Evolutionary conservation across 2,113 vertebrate species (phyloP).

Genomic region (Elanus axillaris): DNA sequence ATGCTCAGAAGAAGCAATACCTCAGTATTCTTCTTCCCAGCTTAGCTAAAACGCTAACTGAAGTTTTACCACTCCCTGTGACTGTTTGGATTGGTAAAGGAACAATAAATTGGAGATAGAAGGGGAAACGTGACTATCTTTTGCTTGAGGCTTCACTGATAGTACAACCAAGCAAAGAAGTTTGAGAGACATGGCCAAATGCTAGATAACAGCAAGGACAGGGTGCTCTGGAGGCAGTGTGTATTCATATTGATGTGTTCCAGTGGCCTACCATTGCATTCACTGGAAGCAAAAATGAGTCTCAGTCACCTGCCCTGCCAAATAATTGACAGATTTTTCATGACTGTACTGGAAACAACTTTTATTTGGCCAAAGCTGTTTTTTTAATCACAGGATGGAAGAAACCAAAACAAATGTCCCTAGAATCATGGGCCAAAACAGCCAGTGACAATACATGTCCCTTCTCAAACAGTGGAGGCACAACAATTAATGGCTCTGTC

Average conservation of each 20-base stretch:
- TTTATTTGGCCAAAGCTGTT: neutral
- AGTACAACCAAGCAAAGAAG: neutral
- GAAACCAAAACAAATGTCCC: neutral
- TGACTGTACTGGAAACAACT: neutral
- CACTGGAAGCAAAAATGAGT: neutral
- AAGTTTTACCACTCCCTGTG: neutral
- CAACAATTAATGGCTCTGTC: neutral
- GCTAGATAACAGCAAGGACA: neutral
- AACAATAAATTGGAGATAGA: neutral
- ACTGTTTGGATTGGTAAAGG: neutral
- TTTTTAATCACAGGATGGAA: neutral
- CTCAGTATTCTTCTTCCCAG: neutral
- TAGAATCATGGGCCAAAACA: neutral
- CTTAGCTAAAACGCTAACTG: neutral
- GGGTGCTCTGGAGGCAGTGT: neutral
- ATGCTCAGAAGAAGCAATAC: neutral
- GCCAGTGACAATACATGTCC: fast-evolving
- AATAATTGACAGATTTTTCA: neutral
- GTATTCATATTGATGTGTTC: too few relatives aligned
- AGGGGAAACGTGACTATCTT: neutral
- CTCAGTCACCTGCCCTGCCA: neutral
- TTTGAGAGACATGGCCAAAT: neutral
- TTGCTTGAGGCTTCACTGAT: neutral
- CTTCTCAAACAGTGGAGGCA: neutral
- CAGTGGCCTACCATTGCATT: neutral